Conservation (phyloP, 2,113 vertebrate genomes). For the Guaruba guarouba region DNA sequence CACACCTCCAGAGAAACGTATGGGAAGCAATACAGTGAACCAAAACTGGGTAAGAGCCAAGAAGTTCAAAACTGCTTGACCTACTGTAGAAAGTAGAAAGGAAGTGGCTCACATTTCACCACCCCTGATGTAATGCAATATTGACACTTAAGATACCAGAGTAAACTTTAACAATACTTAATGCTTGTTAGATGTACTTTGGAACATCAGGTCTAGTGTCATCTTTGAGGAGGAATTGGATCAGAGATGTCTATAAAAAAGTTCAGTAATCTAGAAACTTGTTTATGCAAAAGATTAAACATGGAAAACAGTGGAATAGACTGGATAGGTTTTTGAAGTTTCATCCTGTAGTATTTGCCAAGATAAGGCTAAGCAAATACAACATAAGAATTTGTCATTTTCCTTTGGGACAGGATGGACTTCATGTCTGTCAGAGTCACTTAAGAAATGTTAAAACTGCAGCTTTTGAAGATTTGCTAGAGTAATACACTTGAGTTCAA, state of each 20-base stretch:
- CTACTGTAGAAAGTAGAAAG: neutral
- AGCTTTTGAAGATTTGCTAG: neutral
- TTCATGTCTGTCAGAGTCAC: neutral
- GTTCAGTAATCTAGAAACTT: neutral
- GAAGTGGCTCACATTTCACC: neutral
- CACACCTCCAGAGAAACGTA: neutral
- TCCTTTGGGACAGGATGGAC: neutral
- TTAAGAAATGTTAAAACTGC: neutral
- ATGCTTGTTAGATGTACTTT: neutral
- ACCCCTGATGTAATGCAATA: fast-evolving
- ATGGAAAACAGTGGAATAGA: neutral
- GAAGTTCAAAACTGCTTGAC: neutral
- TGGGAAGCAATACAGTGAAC: neutral
- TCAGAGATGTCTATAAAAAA: neutral
- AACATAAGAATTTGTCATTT: neutral
- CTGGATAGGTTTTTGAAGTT: neutral
- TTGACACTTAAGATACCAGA: neutral
- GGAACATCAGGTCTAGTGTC: neutral
- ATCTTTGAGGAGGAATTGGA: neutral
- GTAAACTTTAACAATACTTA: neutral
- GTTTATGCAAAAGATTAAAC: neutral
- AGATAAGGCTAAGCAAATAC: neutral
- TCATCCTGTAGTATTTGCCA: neutral
- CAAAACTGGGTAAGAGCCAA: neutral
- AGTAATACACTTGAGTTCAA: neutral